Base-by-base conservation (phyloP, 2,113 vertebrate species). In the Nicator chloris region DNA sequence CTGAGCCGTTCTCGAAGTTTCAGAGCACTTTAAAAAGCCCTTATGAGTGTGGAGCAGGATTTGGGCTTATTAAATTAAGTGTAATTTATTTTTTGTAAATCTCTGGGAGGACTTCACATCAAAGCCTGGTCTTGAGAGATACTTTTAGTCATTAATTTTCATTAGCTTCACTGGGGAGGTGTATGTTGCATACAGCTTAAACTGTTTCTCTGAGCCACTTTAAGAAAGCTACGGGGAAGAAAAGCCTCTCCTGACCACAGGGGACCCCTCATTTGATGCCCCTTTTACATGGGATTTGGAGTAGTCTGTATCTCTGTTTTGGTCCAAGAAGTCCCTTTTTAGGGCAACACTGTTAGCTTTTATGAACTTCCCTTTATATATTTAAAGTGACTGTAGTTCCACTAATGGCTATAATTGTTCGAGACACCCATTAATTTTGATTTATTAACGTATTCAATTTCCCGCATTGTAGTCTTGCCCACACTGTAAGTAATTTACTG, bases 381-480 rank as follows among this genome's bases (percentile, higher is more conserved):
- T 82, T 92, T 82, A 26, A 86, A 96, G 63, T 56, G 44, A 80
- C 80, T 81, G 33, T 69, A 64, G 59, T 57, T 81, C 75, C 66
- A 88, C 61, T 95, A 90, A 91, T 77, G 76, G 80, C 79, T 93
- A 10, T 96, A 96, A 97, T 96, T 94, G 89, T 94, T 95, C 53
- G 79, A 95, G 93, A 79, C 88, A 82, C 35, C 31, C 71, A 94
- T 95, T 97, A 92, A 96, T 93, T 96, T 94, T 96, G 96, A 97
- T 97, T 93, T 96, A 97, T 97, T 94, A 95, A 96, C 94, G 93
- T 92, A 86, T 40, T 95, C 93, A 64, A 66, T 94, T 91, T 88
- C 64, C 72, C 1, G 0, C 86, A 82, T 87, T 93, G 78, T 88
- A 92, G 69, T 71, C 82, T 94, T 94, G 65, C 82, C 89, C 92